phyloP scores from a whole-genome alignment of 2,797 vertebrate species.

The Cetoscarus ocellatus region DNA sequence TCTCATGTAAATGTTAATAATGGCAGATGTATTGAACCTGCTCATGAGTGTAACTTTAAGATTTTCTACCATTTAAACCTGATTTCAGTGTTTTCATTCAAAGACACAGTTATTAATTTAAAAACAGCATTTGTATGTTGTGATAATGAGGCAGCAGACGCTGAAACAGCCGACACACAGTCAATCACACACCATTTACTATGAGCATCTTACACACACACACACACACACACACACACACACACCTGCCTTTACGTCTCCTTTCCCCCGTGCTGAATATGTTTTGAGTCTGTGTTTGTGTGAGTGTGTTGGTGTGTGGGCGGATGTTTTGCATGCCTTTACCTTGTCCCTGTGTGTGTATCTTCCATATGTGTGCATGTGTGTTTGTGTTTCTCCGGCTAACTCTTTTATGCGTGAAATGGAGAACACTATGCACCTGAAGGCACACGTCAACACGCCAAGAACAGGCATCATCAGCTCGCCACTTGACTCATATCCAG shows the following conservation, averaged over 20 bases:
- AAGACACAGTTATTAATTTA: constrained; percentile 51
- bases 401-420: constrained; percentile 82
- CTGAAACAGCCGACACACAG: constrained; percentile 54
- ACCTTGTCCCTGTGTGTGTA: constrained; percentile 42
- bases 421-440: constrained; percentile 83
- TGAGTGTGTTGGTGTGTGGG: constrained; percentile 58
- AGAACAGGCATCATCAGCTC: constrained; percentile 80
- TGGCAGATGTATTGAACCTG: constrained; percentile 5
- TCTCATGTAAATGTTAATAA: neutral
- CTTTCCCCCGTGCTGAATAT: constrained; percentile 17
- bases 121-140: constrained; percentile 58
- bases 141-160: constrained; percentile 69
- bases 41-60: neutral
- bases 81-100: constrained; percentile 26
- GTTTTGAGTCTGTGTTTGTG: no score
- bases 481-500: constrained; percentile 69
- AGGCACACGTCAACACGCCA: constrained; percentile 84
- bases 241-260: constrained; percentile 49
- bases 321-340: constrained; percentile 69
- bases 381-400: constrained; percentile 27
- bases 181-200: constrained; percentile 60
- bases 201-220: constrained; percentile 53
- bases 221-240: constrained; percentile 43
- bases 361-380: constrained; percentile 6
- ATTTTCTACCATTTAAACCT: constrained; percentile 15